Evolutionary conservation across 2,888 invertebrate genomes (phyloP).

Genomic region (Ennomos erosarius): DNA sequence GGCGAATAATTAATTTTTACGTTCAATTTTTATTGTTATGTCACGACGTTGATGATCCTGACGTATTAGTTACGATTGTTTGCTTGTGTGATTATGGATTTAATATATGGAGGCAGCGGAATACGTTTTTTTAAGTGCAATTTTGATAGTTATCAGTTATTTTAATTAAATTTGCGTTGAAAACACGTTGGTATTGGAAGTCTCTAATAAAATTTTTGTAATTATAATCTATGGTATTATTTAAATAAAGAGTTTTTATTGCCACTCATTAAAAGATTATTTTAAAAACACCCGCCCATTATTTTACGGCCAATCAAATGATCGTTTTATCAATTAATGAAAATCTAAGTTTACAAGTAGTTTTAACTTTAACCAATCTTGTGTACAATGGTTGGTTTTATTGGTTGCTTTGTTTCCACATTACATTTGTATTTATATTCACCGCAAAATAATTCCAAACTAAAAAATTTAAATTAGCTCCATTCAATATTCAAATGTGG

Average conservation of each 20-base stretch:
- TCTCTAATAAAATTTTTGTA: too few species aligned
- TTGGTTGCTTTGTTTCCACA: too few species aligned
- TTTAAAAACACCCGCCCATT: too few species aligned
- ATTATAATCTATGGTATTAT: too few species aligned
- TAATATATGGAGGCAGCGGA: constrained; percentile 13
- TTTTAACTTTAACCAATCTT: too few species aligned
- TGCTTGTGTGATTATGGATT: constrained; percentile 27
- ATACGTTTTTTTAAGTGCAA: constrained; percentile 21
- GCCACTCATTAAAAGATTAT: too few species aligned
- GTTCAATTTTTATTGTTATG: constrained; percentile 74
- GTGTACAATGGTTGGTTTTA: too few species aligned
- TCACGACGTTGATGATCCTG: constrained; percentile 65
- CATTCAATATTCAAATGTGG: constrained; percentile 60
- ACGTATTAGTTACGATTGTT: constrained; percentile 48
- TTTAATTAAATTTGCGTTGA: constrained; percentile 18
- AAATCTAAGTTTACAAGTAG: too few species aligned
- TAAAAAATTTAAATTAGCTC: constrained; percentile 70
- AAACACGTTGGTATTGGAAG: background rate
- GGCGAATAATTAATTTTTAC: constrained; percentile 81
- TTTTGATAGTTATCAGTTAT: constrained; percentile 10
- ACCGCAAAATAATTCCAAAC: constrained; percentile 17
- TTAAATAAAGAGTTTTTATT: too few species aligned
- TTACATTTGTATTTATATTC: constrained; percentile 5
- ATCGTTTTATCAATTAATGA: too few species aligned
- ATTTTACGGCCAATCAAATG: too few species aligned